Evolutionary conservation across 2,888 invertebrate species (phyloP).

Genomic region (Drosophila peninsularis): DNA sequence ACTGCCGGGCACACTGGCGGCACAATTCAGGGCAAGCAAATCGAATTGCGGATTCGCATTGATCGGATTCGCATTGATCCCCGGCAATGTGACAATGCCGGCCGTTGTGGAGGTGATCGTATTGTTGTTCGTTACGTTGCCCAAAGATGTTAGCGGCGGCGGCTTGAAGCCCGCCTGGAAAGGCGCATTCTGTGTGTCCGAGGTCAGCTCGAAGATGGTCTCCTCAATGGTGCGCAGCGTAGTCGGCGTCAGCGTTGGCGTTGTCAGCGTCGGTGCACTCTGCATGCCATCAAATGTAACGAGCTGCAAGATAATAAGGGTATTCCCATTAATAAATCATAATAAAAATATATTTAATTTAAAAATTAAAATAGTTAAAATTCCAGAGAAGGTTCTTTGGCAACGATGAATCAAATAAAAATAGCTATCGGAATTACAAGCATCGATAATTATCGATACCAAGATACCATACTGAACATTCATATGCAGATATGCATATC

Average conservation of each 20-base stretch:
- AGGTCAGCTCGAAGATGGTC: slow-evolving; percentile 94
- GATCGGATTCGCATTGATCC: slow-evolving; percentile 32
- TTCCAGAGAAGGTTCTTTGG: background rate
- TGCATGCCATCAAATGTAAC: slow-evolving; percentile 93
- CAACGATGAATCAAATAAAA: background rate
- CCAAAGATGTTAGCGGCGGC: slow-evolving; percentile 89
- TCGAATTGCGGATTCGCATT: slow-evolving; percentile 40
- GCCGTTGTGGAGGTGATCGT: slow-evolving; percentile 24
- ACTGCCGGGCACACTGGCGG: slow-evolving; percentile 52
- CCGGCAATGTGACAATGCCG: slow-evolving; percentile 25
- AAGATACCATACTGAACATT: background rate
- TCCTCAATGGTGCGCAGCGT: slow-evolving; percentile 96
- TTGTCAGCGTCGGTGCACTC: slow-evolving; percentile 95
- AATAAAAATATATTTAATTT: background rate
- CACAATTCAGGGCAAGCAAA: slow-evolving; percentile 27
- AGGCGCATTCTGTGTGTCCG: slow-evolving; percentile 90
- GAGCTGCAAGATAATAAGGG: slow-evolving; percentile 87
- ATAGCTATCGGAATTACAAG: fast-evolving
- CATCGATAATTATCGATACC: background rate
- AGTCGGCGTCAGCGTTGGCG: slow-evolving; percentile 97
- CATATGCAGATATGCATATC: background rate
- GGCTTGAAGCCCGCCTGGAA: slow-evolving; percentile 97
- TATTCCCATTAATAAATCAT: background rate
- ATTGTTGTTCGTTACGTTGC: slow-evolving; percentile 30
- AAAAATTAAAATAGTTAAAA: background rate